Evolutionary conservation across 2,797 vertebrate species (phyloP).

Genomic region (Clarias laeviceps): DNA sequence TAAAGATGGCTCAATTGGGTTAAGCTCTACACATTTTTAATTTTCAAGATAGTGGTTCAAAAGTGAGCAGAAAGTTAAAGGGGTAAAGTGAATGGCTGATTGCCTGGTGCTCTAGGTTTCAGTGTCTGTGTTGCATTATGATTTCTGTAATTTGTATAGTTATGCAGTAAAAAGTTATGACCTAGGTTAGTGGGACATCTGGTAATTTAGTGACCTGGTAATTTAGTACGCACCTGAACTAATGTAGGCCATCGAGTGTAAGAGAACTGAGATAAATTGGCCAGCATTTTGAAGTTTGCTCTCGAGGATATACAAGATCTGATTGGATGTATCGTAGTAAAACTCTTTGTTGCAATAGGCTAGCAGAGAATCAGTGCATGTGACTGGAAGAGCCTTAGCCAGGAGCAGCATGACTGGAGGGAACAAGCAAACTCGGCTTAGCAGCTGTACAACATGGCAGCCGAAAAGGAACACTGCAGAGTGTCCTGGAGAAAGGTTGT

Average conservation of each 20-base stretch:
- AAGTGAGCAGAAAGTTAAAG: too few relatives aligned
- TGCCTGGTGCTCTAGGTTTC: neutral
- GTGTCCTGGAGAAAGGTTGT: constrained; percentile 77
- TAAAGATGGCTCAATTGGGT: too few relatives aligned
- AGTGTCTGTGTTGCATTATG: neutral
- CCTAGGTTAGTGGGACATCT: neutral
- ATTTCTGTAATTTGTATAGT: neutral
- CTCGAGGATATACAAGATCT: constrained; percentile 79
- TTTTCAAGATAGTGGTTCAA: too few relatives aligned
- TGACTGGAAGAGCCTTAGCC: constrained; percentile 73
- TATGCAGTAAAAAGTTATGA: neutral
- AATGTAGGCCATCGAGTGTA: constrained; percentile 80
- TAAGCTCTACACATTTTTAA: too few relatives aligned
- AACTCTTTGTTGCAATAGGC: constrained; percentile 71
- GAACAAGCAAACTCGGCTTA: constrained; percentile 67
- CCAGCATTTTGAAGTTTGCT: constrained; percentile 76
- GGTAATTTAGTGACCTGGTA: neutral
- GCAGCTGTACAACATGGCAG: constrained; percentile 74
- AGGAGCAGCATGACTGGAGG: constrained; percentile 74
- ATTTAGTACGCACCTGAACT: constrained; percentile 70
- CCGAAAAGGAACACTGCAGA: constrained; percentile 80
- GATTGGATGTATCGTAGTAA: constrained; percentile 79
- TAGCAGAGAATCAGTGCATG: constrained; percentile 57
- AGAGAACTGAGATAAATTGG: constrained; percentile 73
- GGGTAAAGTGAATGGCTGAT: too few relatives aligned